Percentiles rank a stretch among this genome's conserved stretches.
Conservation (phyloP, 2,797 vertebrate genomes). For the Telmatherina bonti region DNA sequence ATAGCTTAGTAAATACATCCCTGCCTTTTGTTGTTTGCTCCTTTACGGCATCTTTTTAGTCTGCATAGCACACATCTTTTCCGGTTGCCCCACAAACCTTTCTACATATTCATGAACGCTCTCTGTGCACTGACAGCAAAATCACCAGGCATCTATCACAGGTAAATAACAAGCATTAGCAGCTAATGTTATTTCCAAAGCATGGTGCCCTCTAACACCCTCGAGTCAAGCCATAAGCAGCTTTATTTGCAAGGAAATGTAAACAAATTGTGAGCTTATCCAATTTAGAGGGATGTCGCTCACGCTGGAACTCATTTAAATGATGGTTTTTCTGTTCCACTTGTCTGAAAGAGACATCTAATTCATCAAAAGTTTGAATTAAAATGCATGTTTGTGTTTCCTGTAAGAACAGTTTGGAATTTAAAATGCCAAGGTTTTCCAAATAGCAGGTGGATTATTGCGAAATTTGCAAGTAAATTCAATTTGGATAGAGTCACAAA, state of each 20-base stretch:
- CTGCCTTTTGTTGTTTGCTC: background rate
- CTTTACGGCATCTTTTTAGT: background rate
- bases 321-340: background rate
- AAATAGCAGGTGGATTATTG: background rate
- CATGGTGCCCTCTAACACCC: background rate
- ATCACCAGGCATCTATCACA: background rate
- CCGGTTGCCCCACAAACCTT: background rate
- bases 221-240: background rate
- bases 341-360: background rate
- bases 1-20: background rate
- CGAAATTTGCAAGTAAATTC: background rate
- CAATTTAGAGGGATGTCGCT: background rate
- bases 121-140: background rate
- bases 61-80: conserved; percentile 5
- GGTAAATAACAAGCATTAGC: conserved; percentile 14
- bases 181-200: background rate
- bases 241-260: background rate
- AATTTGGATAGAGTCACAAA: background rate
- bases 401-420: background rate
- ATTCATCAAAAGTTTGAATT: background rate
- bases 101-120: conserved; percentile 28
- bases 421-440: background rate
- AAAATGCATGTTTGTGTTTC: background rate
- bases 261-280: background rate
- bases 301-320: background rate